Base-by-base conservation (phyloP, 2,797 vertebrate genomes). In the Cynodonichthys magdalenae region DNA sequence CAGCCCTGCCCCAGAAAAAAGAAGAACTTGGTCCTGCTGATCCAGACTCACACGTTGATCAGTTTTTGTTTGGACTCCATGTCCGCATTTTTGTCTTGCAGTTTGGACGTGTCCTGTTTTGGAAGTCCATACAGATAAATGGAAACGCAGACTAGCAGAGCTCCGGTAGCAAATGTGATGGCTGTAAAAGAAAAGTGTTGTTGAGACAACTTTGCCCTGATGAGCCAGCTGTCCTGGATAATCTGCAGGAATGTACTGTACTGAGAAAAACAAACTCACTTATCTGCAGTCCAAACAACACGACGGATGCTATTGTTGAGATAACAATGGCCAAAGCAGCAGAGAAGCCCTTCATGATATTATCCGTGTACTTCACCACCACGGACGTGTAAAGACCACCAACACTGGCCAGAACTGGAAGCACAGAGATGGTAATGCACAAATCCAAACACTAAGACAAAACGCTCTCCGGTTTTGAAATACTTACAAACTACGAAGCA, bases 311-410 rank as follows among this genome's bases (percentile, higher is more conserved):
- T 61, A 97, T 80, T 0, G 97, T 99, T 5, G 98, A 99, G 14
- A 99, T 91, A 18, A 99, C 90, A 19, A 99, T 99, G 60, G 98
- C 97, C 0, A 97, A 95, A 0, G 98, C 97, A 0, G 98, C 98
- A 28, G 97, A 99, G 80, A 99, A 99, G 17, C 98, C 97, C 82
- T 99, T 99, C 97, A 99, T 98, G 60, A 99, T 99, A 81, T 99
- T 99, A 79, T 99, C 98, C 0, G 98, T 99, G 87, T 99, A 99
- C 82, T 99, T 99, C 66, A 99, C 97, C 68, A 99, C 98, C 0
- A 99, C 84, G 0, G 98, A 99, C 0, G 98, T 99, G 87, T 99
- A 99, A 58, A 99, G 89, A 14, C 98, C 98, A 4, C 98, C 98
- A 6, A 98, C 94, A 0, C 97, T 99, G 69, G 96, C 94, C 15